Percentiles rank a stretch among this genome's conserved stretches.
phyloP scores from a whole-genome alignment of 2,797 vertebrate genomes.

The Brotula barbata region DNA sequence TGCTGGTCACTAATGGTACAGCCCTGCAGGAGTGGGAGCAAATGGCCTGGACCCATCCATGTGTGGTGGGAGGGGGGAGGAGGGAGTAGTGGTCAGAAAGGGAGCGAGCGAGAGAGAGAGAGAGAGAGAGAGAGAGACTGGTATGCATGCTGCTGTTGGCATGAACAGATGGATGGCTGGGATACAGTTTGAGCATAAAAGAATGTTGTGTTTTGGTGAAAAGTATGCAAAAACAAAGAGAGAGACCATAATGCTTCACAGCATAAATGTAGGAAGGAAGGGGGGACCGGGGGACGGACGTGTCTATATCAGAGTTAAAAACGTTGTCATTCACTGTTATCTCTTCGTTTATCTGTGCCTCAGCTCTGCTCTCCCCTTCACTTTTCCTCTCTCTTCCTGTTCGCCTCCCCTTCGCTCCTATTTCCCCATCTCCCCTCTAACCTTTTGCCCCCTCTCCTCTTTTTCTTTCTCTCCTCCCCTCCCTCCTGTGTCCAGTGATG shows the following conservation, averaged over 20 bases:
- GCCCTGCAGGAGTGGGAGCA: constrained; percentile 51
- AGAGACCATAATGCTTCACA: not conserved
- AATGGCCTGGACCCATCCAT: constrained; percentile 54
- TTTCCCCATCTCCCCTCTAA: constrained; percentile 1
- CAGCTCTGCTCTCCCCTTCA: not conserved
- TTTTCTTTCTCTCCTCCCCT: constrained; percentile 4
- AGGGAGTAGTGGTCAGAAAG: not conserved
- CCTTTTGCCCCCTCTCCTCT: constrained; percentile 21
- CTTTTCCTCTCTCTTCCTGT: not conserved
- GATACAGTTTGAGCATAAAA: not conserved
- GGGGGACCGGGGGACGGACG: not conserved
- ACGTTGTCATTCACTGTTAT: constrained; percentile 21
- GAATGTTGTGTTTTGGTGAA: constrained; percentile 14
- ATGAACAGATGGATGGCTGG: constrained; percentile 16
- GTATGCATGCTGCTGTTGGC: constrained; percentile 5
- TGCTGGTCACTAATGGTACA: constrained; percentile 65
- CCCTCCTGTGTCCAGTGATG: constrained; percentile 48
- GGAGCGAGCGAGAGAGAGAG: not conserved
- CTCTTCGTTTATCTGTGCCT: constrained; percentile 30
- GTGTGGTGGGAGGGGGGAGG: constrained; percentile 21
- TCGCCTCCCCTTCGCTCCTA: not conserved
- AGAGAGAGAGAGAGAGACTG: constrained; percentile 20
- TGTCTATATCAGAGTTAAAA: constrained; percentile 33
- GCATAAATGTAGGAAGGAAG: not conserved
- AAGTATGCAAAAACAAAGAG: constrained; percentile 3